Base-by-base conservation (phyloP, 1,140 invertebrate species). In the Conus ventricosus region DNA sequence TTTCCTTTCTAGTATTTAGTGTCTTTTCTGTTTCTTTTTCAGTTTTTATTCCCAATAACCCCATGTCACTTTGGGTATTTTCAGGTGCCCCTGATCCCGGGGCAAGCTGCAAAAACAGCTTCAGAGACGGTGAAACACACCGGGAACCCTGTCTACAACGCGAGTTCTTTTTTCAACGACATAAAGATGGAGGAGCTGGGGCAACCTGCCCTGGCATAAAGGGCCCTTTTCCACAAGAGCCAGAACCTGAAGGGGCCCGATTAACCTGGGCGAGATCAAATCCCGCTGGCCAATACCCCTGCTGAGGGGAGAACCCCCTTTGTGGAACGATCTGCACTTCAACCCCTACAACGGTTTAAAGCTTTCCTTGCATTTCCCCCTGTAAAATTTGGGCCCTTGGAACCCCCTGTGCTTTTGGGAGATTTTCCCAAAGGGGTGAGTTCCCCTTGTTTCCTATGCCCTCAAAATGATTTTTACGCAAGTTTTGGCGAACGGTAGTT, bases 261-360 rank as follows among this genome's bases (percentile, higher is more conserved):
- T 85, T 92, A 93, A 93, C 83, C 87, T 95, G 5, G 94, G 94
- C 3, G 92, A 94, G 88, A 91, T 94, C 4, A 90, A 91, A 88
- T 95, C 23, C 90, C 91, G n/a, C 88, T 95, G 15, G 90, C 92
- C 15, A 92, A 91, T 94, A 94, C 80, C 93, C 89, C 88, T 94
- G n/a, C 88, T 93, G 20, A 91, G 91, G 82, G 39, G 39, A 39
- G 94, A 95, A 86, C 93, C 93, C 81, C 78, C 94, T 15, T 93
- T 95, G 92, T 95, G 94, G 94, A 93, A 92, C 84, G 94, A 94
- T 53, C 87, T 94, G 5, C 92, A 94, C 76, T 88, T 91, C 8
- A 94, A 92, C 60, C 89, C 89, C 51, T 92, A 94, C 15, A 88
- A 88, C 91, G 94, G 92, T 93, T 94, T 88, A 90, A 89, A 87